Conservation (phyloP, 2,797 vertebrate genomes). For the Xenopus petersii region DNA sequence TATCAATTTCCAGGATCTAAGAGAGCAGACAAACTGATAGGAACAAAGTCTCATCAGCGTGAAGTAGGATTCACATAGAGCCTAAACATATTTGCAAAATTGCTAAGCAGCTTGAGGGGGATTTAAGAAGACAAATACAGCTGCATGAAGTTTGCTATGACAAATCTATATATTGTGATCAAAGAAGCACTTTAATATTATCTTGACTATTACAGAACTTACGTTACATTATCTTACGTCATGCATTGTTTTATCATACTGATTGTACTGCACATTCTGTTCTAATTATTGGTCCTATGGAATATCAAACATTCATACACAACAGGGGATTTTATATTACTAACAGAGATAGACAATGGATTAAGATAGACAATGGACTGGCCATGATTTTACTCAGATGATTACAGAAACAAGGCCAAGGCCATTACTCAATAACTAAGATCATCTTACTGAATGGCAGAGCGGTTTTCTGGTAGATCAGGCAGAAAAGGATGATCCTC, state of each 20-base stretch:
- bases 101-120: neutral
- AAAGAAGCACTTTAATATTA: too few relatives aligned
- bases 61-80: neutral
- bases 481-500: slow-evolving; percentile 82
- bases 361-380: neutral
- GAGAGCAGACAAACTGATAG: neutral
- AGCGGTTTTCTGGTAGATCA: slow-evolving; percentile 83
- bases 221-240: too few relatives aligned
- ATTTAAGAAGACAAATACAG: neutral
- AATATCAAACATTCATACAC: neutral
- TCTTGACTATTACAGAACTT: too few relatives aligned
- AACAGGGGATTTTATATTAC: neutral
- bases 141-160: too few relatives aligned
- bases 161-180: neutral
- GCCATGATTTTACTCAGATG: neutral
- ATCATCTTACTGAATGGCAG: slow-evolving; percentile 77
- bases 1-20: neutral
- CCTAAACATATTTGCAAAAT: slow-evolving; percentile 11
- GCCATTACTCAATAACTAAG: neutral
- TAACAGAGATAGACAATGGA: neutral
- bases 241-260: too few relatives aligned
- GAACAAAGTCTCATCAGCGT: slow-evolving; percentile 5
- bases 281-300: too few relatives aligned
- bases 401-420: slow-evolving; percentile 1
- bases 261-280: too few relatives aligned